phyloP scores from a whole-genome alignment of 1,140 invertebrate species.

The Sesamia nonagrioides region DNA sequence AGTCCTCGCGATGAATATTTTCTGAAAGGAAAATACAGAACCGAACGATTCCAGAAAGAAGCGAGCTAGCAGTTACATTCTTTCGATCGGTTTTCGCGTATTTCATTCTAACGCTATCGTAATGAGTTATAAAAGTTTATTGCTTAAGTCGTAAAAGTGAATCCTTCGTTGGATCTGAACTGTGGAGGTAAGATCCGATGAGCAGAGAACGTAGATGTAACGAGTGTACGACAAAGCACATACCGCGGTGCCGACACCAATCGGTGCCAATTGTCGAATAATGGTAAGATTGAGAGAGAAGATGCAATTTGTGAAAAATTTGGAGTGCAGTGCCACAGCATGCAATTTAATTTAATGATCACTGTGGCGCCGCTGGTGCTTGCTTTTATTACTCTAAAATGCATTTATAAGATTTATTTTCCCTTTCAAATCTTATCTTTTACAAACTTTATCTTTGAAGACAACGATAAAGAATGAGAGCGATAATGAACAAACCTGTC shows the following conservation, averaged over 20 bases:
- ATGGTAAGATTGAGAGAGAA: background rate
- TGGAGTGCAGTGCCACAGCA: slow-evolving; percentile 8
- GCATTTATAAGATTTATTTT: slow-evolving; percentile 25
- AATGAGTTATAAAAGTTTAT: slow-evolving; percentile 77
- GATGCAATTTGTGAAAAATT: slow-evolving; percentile 36
- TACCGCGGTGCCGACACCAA: slow-evolving; percentile 4
- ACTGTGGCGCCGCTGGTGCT: slow-evolving; percentile 15
- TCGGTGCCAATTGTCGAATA: slow-evolving; percentile 36
- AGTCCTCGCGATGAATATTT: slow-evolving; percentile 56
- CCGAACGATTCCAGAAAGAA: slow-evolving; percentile 45
- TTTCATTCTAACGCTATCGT: slow-evolving; percentile 76
- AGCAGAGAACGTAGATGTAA: slow-evolving; percentile 58
- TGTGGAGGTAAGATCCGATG: slow-evolving; percentile 53
- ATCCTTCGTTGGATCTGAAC: slow-evolving; percentile 61
- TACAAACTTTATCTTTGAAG: background rate
- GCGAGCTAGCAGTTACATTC: slow-evolving; percentile 62
- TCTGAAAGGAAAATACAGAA: slow-evolving; percentile 52
- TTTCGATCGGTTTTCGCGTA: slow-evolving; percentile 67
- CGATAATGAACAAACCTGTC: background rate
- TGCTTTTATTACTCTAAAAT: slow-evolving; percentile 27
- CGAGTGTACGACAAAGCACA: slow-evolving; percentile 43
- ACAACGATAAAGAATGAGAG: background rate
- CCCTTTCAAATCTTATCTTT: slow-evolving; percentile 1
- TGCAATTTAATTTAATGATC: slow-evolving; percentile 40
- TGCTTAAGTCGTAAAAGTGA: slow-evolving; percentile 67